Base-by-base conservation (phyloP, 2,888 invertebrate genomes). In the Mythimna lalbum region DNA sequence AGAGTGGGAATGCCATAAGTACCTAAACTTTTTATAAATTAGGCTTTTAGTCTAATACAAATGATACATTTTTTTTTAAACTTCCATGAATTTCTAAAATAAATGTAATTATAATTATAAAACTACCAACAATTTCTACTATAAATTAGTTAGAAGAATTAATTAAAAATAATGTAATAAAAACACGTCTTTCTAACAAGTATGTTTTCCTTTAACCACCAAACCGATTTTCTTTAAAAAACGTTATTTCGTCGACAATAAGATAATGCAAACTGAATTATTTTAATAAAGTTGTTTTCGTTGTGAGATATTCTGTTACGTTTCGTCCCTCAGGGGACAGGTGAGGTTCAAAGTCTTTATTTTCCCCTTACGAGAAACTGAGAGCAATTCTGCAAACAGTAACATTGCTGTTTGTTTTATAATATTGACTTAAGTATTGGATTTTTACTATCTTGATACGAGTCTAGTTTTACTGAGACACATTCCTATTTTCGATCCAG, bases 371-470 rank as follows among this genome's bases (percentile, higher is more conserved):
- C 47, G 21, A 19, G 1, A 4, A 12, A 21, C n/a, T 59, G 10
- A 1, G 53, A 63, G 78, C 78, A 75, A 75, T 60, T 21, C 7
- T n/a, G 10, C 17, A 12, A 59, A 52, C 19, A 36, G 17, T 53
- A 12, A 47, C 19, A 60, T 61, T 75, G 78, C 71, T 77, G 63
- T 77, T 63, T 60, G 52, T 52, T 68, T 68, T 55, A 19, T 14
- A 52, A 50, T 23, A 64, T 55, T 39, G 36, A 10, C 12, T 21
- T 19, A 14, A 50, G n/a, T 23, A 33, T 43, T 66, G 6, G n/a
- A 49, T 49, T 49, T 19, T 49, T 49, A 47, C n/a, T 49, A n/a
- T 49, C n/a, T 9, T 7, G 47, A 49, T 49, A 7, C 19, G 6
- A 0, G n/a, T n/a, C n/a, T 47, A 7, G 6, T 47, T 47, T 19